A percentile compares a stretch with the other conserved stretches of the same genome.
These are phyloP conservation scores for Selenia dentaria DNA, from an alignment of 2,888 invertebrate genomes.

Conservation along the genomic window DNA sequence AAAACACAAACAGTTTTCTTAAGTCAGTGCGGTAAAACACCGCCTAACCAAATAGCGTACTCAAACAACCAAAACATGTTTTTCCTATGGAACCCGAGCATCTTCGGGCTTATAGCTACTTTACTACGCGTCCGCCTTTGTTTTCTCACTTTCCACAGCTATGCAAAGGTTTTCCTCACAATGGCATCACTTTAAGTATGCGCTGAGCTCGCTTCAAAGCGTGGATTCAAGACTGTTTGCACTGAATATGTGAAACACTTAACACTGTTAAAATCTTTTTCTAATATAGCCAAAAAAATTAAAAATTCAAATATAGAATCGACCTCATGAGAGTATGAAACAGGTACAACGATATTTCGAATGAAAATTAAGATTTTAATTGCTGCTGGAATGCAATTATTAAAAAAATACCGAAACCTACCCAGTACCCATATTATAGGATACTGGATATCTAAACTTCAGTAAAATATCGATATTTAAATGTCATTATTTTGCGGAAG, in stretches of 20 bases:
- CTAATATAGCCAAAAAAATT: no score
- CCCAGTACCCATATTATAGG: no score
- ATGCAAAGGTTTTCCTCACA: constrained; percentile 52
- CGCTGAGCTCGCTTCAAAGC: constrained; percentile 26
- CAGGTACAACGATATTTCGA: no score
- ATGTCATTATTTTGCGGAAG: no score
- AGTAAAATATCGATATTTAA: no score
- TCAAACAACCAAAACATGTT: constrained; percentile 49
- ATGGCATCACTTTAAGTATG: constrained; percentile 50
- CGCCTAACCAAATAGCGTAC: constrained; percentile 40
- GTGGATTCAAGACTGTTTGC: constrained; percentile 22
- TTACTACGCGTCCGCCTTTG: constrained; percentile 43
- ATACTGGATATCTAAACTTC: no score
- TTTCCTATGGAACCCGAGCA: constrained; percentile 35
- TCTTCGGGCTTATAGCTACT: constrained; percentile 32
- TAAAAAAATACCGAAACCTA: no score
- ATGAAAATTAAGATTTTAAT: no score
- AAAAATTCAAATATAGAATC: no score
- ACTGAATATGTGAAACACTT: constrained; percentile 26
- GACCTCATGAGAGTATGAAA: no score
- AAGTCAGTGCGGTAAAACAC: constrained; percentile 36
- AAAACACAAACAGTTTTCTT: constrained; percentile 28
- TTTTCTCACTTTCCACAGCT: constrained; percentile 42
- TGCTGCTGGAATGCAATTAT: no score
- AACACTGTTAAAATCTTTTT: constrained; percentile 26